These are phyloP conservation scores for Himantopus leucocephalus DNA, from an alignment of 2,113 vertebrate genomes.

Conservation along the genomic window DNA sequence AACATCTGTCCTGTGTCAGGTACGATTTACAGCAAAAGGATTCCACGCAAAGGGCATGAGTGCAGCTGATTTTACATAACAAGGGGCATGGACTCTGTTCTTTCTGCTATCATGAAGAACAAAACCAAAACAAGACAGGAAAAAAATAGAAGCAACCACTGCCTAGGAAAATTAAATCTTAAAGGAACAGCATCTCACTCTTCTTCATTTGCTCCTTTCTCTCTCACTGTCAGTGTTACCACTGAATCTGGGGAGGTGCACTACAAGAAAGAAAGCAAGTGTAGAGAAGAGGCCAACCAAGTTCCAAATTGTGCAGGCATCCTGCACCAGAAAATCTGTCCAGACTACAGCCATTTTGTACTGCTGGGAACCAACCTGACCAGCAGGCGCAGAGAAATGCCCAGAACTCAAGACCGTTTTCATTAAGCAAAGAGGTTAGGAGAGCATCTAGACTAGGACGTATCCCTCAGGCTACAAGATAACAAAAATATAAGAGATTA, in stretches of 20 bases:
- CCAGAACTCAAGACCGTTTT: background rate
- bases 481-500: background rate
- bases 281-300: background rate
- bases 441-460: slow-evolving; percentile 1
- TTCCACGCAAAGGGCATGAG: background rate
- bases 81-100: background rate
- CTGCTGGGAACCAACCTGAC: background rate
- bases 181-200: background rate
- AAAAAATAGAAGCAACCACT: background rate
- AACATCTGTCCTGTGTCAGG: slow-evolving; percentile 56
- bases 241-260: background rate
- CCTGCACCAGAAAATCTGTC: background rate
- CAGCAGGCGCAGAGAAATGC: background rate
- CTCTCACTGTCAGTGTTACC: background rate
- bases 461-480: background rate
- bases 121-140: background rate
- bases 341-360: background rate
- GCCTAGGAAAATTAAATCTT: background rate
- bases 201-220: background rate
- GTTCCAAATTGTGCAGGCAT: background rate
- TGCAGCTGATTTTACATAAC: slow-evolving; percentile 10
- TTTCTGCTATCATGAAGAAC: background rate
- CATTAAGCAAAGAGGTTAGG: background rate
- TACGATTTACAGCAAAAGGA: background rate
- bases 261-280: background rate